These are phyloP conservation scores for Vireo griseus DNA, from an alignment of 2,797 vertebrate genomes.

Conservation along the genomic window DNA sequence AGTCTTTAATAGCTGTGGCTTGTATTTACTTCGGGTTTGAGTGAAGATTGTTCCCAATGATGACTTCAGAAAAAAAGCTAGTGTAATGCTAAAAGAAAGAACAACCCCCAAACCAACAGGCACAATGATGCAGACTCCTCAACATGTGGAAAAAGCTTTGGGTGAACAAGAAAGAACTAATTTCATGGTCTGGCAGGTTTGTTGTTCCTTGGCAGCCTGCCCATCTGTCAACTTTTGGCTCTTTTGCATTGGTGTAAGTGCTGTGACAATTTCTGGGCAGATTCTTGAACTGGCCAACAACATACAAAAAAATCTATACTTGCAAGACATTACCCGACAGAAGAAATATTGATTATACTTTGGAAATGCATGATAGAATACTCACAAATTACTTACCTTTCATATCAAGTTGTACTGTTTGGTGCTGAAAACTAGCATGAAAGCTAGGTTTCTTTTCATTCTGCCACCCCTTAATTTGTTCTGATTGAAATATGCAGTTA, in stretches of 20 bases:
- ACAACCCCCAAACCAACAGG: not conserved
- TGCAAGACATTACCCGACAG: not conserved
- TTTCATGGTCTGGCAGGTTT: conserved; percentile 67
- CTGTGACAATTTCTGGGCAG: not conserved
- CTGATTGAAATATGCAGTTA: not conserved
- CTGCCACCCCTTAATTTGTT: not conserved
- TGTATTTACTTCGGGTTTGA: not conserved
- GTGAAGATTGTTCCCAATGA: not conserved
- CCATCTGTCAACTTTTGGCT: conserved; percentile 11
- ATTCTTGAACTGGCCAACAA: not conserved
- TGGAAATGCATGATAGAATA: not conserved
- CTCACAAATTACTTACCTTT: not conserved
- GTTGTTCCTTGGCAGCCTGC: conserved; percentile 41
- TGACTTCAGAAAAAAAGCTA: not conserved
- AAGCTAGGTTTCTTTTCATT: not conserved
- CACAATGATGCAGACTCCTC: not conserved
- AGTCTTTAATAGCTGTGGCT: not conserved
- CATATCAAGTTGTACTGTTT: not conserved
- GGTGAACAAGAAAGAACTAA: conserved; percentile 54
- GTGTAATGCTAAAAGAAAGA: not conserved
- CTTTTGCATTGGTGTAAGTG: not conserved
- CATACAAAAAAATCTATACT: not conserved
- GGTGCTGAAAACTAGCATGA: not conserved
- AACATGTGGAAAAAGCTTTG: not conserved
- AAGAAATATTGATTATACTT: not conserved